A percentile compares a stretch with the other conserved stretches of the same genome.
phyloP scores from a whole-genome alignment of 35 echinoderm and acorn worm genomes.

The Anneissia japonica region DNA sequence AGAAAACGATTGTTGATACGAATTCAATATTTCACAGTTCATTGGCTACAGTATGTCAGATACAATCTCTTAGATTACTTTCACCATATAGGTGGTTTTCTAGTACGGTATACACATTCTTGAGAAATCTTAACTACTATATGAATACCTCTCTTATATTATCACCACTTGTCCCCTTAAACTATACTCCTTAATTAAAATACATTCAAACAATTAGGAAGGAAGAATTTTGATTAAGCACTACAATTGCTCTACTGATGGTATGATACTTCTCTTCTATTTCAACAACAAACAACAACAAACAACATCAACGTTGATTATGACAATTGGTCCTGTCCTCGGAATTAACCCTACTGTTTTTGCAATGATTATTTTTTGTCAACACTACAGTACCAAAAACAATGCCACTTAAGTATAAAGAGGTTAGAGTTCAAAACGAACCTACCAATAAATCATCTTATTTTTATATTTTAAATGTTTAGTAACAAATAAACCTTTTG shows the following conservation, averaged over 20 bases:
- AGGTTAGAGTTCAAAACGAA: not conserved
- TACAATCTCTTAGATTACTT: not conserved
- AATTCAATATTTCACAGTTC: not conserved
- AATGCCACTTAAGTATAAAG: not conserved
- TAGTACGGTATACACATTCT: not conserved
- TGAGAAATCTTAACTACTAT: not conserved
- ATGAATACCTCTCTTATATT: not conserved
- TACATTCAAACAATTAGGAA: not conserved
- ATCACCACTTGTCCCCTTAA: not conserved
- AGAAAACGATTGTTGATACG: not conserved
- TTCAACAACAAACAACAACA: not conserved
- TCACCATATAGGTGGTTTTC: not conserved
- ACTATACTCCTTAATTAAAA: not conserved
- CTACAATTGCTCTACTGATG: not conserved
- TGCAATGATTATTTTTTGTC: constrained; percentile 1
- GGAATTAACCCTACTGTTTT: not conserved
- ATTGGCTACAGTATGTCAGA: not conserved
- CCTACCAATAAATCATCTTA: not conserved
- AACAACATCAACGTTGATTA: not conserved
- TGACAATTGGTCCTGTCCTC: not conserved
- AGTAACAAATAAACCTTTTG: too few relatives aligned
- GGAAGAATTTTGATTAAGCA: constrained; percentile 1
- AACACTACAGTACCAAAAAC: not conserved
- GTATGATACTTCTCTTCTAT: not conserved
- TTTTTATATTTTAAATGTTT: too few relatives aligned